Percentiles rank a stretch among this genome's conserved stretches.
phyloP scores from a whole-genome alignment of 2,113 vertebrate genomes.

The Phylloscopus trochiloides region DNA sequence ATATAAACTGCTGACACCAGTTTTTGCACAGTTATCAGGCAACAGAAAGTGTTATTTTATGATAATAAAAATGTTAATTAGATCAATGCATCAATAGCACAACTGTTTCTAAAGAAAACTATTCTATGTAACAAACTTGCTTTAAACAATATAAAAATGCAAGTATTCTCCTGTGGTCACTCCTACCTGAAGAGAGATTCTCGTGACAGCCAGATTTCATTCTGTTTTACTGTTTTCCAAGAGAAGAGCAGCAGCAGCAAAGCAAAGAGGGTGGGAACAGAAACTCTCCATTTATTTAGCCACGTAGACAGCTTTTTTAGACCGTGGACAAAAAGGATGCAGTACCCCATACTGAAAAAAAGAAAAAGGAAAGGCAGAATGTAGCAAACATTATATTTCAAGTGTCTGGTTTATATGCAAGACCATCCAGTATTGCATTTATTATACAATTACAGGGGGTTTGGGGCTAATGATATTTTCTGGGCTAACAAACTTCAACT shows the following conservation, averaged over 20 bases:
- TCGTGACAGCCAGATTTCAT: constrained; percentile 92
- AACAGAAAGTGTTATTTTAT: neutral
- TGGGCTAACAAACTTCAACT: neutral
- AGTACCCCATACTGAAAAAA: constrained; percentile 90
- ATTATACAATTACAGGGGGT: neutral
- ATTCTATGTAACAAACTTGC: neutral
- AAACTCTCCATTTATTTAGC: constrained; percentile 80
- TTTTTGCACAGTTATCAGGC: neutral
- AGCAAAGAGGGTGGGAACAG: constrained; percentile 76
- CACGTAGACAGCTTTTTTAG: constrained; percentile 80
- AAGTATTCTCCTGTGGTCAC: neutral
- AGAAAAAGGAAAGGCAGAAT: neutral
- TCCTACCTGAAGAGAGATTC: constrained; percentile 93
- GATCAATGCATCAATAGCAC: neutral
- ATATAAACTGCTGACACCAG: neutral
- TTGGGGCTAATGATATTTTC: neutral
- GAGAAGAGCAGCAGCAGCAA: constrained; percentile 89
- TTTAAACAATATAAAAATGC: neutral
- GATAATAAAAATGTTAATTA: neutral
- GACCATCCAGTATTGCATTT: neutral
- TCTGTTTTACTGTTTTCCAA: constrained; percentile 93
- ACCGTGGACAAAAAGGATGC: constrained; percentile 90
- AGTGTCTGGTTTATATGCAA: neutral
- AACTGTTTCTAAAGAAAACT: neutral
- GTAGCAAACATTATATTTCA: neutral